A percentile compares a stretch with the other conserved stretches of the same genome.
Evolutionary conservation across 2,888 invertebrate genomes (phyloP).

Genomic region (Lycia hirtaria): DNA sequence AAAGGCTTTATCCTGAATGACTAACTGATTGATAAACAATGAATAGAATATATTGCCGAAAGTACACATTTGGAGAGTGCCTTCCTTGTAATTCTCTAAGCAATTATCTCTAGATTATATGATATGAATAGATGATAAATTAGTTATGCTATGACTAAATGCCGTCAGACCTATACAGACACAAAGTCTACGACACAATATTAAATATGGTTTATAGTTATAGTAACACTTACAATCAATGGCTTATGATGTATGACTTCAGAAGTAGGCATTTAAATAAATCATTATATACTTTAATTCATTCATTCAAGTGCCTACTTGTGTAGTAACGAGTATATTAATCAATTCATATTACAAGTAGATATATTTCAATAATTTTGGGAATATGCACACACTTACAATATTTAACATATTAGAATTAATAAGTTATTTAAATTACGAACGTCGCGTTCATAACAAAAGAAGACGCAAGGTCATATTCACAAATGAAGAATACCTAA

Average conservation of each 20-base stretch:
- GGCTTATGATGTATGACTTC: not conserved
- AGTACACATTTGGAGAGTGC: no score
- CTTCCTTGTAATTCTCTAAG: no score
- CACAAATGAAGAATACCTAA: slow-evolving; percentile 8
- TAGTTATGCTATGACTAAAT: not conserved
- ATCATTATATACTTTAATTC: no score
- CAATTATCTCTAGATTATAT: no score
- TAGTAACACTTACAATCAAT: not conserved
- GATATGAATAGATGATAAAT: no score
- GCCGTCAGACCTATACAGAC: not conserved
- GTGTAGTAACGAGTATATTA: no score
- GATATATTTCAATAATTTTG: not conserved
- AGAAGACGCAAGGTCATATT: slow-evolving; percentile 28
- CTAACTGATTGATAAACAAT: no score
- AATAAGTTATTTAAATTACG: slow-evolving; percentile 24
- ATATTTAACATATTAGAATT: slow-evolving; percentile 13
- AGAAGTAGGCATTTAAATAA: not conserved
- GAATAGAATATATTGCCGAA: no score
- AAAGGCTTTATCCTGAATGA: no score
- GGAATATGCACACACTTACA: not conserved
- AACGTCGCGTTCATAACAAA: slow-evolving; percentile 20
- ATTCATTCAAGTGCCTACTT: no score
- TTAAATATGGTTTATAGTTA: not conserved
- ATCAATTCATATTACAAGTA: no score
- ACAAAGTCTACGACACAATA: not conserved